Conservation (phyloP, 2,888 invertebrate genomes). For the Acrocera orbiculus region DNA sequence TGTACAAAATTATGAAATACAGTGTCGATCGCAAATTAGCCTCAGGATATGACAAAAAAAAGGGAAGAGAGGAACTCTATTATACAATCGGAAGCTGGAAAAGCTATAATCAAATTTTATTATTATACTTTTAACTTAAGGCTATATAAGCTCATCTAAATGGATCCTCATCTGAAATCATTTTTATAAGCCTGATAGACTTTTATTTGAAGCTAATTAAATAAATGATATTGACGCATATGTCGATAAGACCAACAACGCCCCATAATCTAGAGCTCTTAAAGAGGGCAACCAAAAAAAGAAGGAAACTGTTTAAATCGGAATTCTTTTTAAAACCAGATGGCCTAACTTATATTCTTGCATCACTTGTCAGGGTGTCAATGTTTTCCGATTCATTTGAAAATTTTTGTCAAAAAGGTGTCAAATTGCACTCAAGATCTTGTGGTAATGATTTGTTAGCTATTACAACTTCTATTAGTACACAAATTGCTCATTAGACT, state of each 20-base stretch:
- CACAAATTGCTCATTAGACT: slow-evolving; percentile 11
- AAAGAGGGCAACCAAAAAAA: no score
- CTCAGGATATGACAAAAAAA: no score
- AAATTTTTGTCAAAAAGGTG: slow-evolving; percentile 9
- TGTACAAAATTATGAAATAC: slow-evolving; percentile 13
- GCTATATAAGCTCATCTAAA: slow-evolving; percentile 2
- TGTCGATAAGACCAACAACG: slow-evolving; percentile 10
- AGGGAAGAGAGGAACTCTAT: slow-evolving; percentile 4
- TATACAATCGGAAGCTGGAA: slow-evolving; percentile 4
- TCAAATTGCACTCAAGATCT: slow-evolving; percentile 7
- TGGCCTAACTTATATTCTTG: slow-evolving; percentile 3
- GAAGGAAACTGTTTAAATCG: no score
- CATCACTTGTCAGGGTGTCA: slow-evolving; percentile 11
- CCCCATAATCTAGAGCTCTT: no score
- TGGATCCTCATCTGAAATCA: slow-evolving; percentile 3
- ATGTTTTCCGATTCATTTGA: slow-evolving; percentile 9
- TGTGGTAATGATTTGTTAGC: slow-evolving; percentile 9
- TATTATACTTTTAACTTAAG: slow-evolving; percentile 2
- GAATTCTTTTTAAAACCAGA: slow-evolving; percentile 3
- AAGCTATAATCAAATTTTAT: slow-evolving; percentile 6
- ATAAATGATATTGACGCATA: slow-evolving; percentile 12
- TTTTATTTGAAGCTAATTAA: slow-evolving; percentile 6
- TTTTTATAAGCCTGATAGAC: background rate
- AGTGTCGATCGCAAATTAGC: slow-evolving; percentile 6
- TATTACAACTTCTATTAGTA: slow-evolving; percentile 8